Conservation (phyloP, 2,797 vertebrate species). For the Peromyscus aztecus region DNA sequence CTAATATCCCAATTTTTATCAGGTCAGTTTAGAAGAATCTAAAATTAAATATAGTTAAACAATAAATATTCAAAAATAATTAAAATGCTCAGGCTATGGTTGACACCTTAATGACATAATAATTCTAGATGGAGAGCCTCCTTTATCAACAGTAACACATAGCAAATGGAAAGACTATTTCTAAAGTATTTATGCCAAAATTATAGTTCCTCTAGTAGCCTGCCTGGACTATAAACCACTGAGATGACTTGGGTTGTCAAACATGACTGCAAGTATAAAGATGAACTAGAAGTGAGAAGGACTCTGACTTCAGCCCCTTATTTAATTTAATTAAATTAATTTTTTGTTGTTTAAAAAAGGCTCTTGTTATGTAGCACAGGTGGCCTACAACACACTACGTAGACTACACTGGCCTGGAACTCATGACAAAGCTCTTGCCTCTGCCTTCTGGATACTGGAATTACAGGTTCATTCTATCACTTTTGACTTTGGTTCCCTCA, state of each 20-base stretch:
- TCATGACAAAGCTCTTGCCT: neutral
- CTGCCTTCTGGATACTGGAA: neutral
- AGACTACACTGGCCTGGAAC: neutral
- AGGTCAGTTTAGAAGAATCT: slow-evolving; percentile 51
- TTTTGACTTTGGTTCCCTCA: neutral
- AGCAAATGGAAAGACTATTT: slow-evolving; percentile 66
- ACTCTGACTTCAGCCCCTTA: neutral
- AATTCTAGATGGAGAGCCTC: slow-evolving; percentile 15
- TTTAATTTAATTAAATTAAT: neutral
- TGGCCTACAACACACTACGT: neutral
- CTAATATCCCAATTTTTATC: slow-evolving; percentile 50
- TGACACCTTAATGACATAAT: slow-evolving; percentile 60
- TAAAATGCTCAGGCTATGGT: slow-evolving; percentile 56
- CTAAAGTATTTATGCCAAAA: slow-evolving; percentile 68
- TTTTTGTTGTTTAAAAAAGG: neutral
- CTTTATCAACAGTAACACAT: slow-evolving; percentile 52
- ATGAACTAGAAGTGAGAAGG: neutral
- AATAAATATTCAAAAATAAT: slow-evolving; percentile 63
- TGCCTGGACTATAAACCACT: neutral
- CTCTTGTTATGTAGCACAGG: neutral
- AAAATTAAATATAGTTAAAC: slow-evolving; percentile 70
- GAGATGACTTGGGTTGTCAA: neutral
- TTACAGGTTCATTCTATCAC: neutral
- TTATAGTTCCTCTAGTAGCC: slow-evolving; percentile 47
- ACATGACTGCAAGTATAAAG: slow-evolving; percentile 12